Percentiles rank a stretch among this genome's conserved stretches.
phyloP scores from a whole-genome alignment of 1,140 invertebrate genomes.

The Atta texana region DNA sequence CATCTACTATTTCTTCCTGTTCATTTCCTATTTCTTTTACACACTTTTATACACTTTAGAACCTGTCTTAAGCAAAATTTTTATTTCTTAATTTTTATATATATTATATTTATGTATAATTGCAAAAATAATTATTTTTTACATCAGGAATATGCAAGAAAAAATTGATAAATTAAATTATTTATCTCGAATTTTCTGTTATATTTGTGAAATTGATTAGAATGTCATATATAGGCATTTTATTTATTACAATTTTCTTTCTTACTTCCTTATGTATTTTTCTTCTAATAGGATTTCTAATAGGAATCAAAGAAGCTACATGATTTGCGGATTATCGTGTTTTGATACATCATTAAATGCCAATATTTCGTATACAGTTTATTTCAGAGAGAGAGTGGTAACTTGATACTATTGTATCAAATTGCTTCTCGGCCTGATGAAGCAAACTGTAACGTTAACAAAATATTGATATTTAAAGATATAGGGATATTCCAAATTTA shows the following conservation, averaged over 20 bases:
- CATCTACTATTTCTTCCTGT: neutral
- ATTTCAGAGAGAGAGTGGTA: too few relatives aligned
- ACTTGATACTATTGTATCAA: too few relatives aligned
- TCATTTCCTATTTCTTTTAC: neutral
- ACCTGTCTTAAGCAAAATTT: neutral
- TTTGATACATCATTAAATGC: too few relatives aligned
- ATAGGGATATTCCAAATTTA: too few relatives aligned
- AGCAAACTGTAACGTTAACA: too few relatives aligned
- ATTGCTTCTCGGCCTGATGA: too few relatives aligned
- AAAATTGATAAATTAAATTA: neutral
- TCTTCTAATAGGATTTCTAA: neutral
- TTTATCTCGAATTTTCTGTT: neutral
- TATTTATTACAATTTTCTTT: neutral
- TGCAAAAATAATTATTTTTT: neutral
- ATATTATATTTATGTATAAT: neutral
- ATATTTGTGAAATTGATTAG: neutral
- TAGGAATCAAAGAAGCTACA: too few relatives aligned
- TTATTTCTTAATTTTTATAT: neutral
- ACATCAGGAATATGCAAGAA: neutral
- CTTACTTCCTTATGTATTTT: neutral
- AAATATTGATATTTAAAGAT: too few relatives aligned
- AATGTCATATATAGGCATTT: too few relatives aligned
- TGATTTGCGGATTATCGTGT: too few relatives aligned
- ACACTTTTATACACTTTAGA: neutral
- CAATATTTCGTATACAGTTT: too few relatives aligned